Percentiles rank a stretch among this genome's conserved stretches.
Conservation (phyloP, 2,113 vertebrate species). For the Caretta caretta region DNA sequence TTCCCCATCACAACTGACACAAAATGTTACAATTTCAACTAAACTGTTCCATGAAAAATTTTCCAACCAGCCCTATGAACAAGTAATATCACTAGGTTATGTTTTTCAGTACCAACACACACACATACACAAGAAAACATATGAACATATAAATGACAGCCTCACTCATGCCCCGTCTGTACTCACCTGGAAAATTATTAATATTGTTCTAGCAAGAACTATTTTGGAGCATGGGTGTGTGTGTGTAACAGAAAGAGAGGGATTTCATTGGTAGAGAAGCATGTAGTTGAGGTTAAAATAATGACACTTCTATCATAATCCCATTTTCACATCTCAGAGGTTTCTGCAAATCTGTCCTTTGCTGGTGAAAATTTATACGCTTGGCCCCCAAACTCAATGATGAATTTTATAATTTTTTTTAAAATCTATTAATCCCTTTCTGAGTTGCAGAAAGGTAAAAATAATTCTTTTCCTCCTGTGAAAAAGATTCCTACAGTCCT, state of each 20-base stretch:
- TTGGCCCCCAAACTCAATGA: constrained; percentile 6
- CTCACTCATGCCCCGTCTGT: not conserved
- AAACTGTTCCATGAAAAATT: not conserved
- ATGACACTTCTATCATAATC: constrained; percentile 43
- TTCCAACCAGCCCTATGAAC: not conserved
- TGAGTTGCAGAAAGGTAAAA: constrained; percentile 49
- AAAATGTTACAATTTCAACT: not conserved
- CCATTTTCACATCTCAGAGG: constrained; percentile 15
- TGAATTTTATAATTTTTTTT: not conserved
- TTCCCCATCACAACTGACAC: not conserved
- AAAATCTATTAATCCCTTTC: constrained; percentile 44
- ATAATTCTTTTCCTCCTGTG: constrained; percentile 38
- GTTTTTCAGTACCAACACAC: not conserved
- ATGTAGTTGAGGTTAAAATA: constrained; percentile 22
- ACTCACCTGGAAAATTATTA: not conserved
- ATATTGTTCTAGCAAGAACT: not conserved
- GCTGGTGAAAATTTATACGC: constrained; percentile 29
- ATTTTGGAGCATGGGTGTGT: not conserved
- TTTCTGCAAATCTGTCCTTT: constrained; percentile 46
- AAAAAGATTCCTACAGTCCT: constrained; percentile 40
- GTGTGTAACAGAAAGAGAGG: not conserved
- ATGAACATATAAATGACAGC: not conserved
- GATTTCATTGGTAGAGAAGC: constrained; percentile 33
- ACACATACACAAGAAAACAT: not conserved
- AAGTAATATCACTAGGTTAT: not conserved